These are phyloP conservation scores for Chironomus tentans DNA, from an alignment of 2,888 invertebrate species.

Conservation along the genomic window DNA sequence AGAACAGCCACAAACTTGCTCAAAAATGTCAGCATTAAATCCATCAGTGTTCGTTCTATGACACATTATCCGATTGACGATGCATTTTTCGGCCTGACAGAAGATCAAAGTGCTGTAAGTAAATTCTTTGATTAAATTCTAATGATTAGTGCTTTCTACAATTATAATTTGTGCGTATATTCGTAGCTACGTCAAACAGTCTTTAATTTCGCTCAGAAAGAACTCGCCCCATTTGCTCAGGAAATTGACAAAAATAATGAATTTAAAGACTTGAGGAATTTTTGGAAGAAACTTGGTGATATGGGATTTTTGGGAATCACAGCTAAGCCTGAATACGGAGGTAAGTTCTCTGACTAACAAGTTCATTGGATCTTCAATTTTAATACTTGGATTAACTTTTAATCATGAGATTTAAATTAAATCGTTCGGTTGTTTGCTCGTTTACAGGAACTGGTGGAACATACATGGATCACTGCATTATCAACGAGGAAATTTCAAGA, in stretches of 20 bases:
- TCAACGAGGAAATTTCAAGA: constrained; percentile 87
- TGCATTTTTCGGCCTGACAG: constrained; percentile 70
- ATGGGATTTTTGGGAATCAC: constrained; percentile 89
- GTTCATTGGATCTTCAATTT: background rate
- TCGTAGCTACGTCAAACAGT: constrained; percentile 70
- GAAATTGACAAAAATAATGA: constrained; percentile 83
- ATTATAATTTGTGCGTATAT: background rate
- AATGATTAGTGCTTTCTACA: background rate
- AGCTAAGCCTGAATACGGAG: constrained; percentile 78
- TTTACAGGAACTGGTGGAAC: constrained; percentile 58
- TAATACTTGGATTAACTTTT: background rate
- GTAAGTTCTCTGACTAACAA: background rate
- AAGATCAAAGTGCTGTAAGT: constrained; percentile 65
- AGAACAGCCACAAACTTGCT: background rate
- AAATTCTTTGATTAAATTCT: background rate
- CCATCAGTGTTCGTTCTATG: background rate
- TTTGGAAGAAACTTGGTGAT: constrained; percentile 89
- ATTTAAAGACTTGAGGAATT: constrained; percentile 57
- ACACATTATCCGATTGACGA: constrained; percentile 82
- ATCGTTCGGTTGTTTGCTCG: too few relatives aligned
- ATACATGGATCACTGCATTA: constrained; percentile 85
- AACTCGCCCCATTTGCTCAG: constrained; percentile 83
- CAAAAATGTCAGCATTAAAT: background rate
- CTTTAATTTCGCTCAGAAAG: constrained; percentile 89
- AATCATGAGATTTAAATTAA: too few relatives aligned